A percentile compares a stretch with the other conserved stretches of the same genome.
Evolutionary conservation across 2,888 invertebrate species (phyloP).

Genomic region (Apamea anceps): DNA sequence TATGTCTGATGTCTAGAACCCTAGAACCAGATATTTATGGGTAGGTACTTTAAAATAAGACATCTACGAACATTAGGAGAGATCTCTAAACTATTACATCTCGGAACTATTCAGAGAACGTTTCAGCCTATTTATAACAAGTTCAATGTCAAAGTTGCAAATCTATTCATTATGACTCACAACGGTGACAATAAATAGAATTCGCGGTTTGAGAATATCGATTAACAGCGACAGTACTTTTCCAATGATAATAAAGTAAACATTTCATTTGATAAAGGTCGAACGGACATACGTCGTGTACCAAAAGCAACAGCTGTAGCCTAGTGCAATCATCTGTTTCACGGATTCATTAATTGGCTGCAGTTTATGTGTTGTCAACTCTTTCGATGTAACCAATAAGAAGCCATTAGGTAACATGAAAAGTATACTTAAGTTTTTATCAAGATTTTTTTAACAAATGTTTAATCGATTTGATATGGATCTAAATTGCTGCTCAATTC

Average conservation of each 20-base stretch:
- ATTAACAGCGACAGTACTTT: conserved; percentile 52
- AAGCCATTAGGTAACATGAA: conserved; percentile 1
- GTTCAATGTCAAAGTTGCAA: conserved; percentile 65
- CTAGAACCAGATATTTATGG: conserved; percentile 6
- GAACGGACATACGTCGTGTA: conserved; percentile 36
- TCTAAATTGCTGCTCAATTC: conserved; percentile 12
- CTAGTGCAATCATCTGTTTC: conserved; percentile 44
- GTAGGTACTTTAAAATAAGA: background rate
- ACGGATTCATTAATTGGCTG: conserved; percentile 26
- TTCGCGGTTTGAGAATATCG: conserved; percentile 25
- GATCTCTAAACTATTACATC: conserved; percentile 17
- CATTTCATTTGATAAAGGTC: conserved; percentile 57
- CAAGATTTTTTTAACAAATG: conserved; percentile 4
- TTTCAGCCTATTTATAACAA: conserved; percentile 43
- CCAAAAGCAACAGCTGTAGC: conserved; percentile 29
- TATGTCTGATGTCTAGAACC: conserved; percentile 2
- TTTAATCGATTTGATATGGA: conserved; percentile 23
- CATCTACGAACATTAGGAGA: background rate
- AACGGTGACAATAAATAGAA: conserved; percentile 47
- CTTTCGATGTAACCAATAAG: conserved; percentile 15
- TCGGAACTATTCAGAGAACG: conserved; percentile 18
- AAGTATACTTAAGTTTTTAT: conserved; percentile 6
- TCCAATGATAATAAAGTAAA: conserved; percentile 36
- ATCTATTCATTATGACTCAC: conserved; percentile 47
- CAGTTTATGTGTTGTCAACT: conserved; percentile 14